A percentile compares a stretch with the other conserved stretches of the same genome.
Conservation (phyloP, 2,888 invertebrate genomes). For the Drosophila basisetae region DNA sequence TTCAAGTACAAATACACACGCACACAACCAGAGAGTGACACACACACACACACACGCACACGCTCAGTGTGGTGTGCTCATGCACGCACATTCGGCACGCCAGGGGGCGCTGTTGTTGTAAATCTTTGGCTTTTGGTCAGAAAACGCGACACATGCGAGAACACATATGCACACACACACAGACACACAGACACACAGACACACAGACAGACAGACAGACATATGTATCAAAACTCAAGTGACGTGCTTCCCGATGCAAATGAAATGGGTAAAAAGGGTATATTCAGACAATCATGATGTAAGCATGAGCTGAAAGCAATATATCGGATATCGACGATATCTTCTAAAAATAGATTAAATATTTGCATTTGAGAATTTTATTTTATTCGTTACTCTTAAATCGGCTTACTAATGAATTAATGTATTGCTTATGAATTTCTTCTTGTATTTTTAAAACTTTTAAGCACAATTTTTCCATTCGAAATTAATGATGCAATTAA, state of each 20-base stretch:
- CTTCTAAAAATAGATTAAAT: background rate
- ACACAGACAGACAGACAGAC: background rate
- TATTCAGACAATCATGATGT: background rate
- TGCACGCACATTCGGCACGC: slow-evolving; percentile 39
- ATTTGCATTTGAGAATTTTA: background rate
- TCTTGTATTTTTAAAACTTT: background rate
- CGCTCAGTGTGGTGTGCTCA: background rate
- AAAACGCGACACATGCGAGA: slow-evolving; percentile 16
- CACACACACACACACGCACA: background rate
- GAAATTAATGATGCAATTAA: background rate
- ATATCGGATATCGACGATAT: background rate
- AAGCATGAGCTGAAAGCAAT: background rate
- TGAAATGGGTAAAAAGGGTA: background rate
- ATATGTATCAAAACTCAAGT: slow-evolving; percentile 28
- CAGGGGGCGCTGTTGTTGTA: slow-evolving; percentile 41
- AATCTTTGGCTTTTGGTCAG: slow-evolving; percentile 25
- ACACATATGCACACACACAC: background rate
- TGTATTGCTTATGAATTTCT: background rate
- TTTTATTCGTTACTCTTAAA: background rate
- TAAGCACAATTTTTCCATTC: background rate
- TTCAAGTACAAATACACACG: slow-evolving; percentile 62
- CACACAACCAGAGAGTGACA: slow-evolving; percentile 1
- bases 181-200: background rate
- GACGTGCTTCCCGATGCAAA: slow-evolving; percentile 26
- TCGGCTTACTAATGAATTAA: background rate